phyloP scores from a whole-genome alignment of 2,113 vertebrate genomes.

The Cynoglossus semilaevis region DNA sequence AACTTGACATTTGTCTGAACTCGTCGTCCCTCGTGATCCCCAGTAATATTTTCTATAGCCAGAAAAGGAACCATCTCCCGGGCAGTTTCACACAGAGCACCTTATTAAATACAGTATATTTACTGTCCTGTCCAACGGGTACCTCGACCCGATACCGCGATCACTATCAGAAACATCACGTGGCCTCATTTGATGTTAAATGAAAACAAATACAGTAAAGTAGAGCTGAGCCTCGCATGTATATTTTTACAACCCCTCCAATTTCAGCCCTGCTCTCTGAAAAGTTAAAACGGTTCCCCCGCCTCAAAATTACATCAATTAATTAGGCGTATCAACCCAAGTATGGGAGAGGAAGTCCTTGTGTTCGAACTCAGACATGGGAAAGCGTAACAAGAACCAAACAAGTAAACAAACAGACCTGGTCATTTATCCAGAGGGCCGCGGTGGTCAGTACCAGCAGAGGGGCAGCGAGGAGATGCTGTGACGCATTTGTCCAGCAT shows the following conservation, averaged over 20 bases:
- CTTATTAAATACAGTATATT: neutral
- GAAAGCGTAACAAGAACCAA: conserved; percentile 64
- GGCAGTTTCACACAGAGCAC: neutral
- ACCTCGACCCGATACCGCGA: neutral
- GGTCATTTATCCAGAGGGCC: conserved; percentile 32
- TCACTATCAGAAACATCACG: conserved; percentile 21
- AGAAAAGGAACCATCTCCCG: neutral
- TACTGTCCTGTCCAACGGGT: conserved; percentile 10
- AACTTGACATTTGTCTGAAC: too few species aligned
- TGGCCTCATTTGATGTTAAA: conserved; percentile 35
- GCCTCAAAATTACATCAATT: conserved; percentile 60
- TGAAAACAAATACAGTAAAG: conserved; percentile 47
- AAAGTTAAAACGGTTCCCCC: conserved; percentile 33
- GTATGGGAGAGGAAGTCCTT: conserved; percentile 72
- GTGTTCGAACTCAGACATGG: conserved; percentile 62
- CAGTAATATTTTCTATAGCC: too few species aligned
- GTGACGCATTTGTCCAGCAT: conserved; percentile 27
- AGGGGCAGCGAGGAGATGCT: conserved; percentile 5
- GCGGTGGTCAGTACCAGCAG: conserved; percentile 8
- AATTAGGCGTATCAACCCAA: conserved; percentile 66
- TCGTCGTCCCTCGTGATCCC: too few species aligned
- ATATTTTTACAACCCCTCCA: conserved; percentile 67
- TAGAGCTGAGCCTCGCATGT: conserved; percentile 45
- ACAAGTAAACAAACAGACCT: conserved; percentile 64
- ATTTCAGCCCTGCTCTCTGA: conserved; percentile 44